Percentiles rank a stretch among this genome's conserved stretches.
These are phyloP conservation scores for Eumeta japonica DNA, from an alignment of 1,140 invertebrate species.

Conservation along the genomic window DNA sequence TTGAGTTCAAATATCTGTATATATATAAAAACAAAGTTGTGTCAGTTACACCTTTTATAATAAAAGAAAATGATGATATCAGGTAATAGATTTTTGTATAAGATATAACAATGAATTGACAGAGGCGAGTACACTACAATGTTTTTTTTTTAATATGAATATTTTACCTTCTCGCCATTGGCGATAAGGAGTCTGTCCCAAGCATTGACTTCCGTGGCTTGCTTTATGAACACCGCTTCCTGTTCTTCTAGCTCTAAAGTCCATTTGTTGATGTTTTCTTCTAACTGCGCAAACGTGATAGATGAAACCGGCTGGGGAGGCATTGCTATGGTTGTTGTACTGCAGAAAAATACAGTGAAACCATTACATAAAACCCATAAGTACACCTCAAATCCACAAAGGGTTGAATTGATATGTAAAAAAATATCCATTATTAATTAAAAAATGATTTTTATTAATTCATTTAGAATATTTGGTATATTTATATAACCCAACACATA, in stretches of 20 bases:
- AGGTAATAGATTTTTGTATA: not conserved
- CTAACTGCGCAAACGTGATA: constrained; percentile 85
- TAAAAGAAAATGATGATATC: not conserved
- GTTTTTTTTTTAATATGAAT: no score
- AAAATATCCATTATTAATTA: constrained; percentile 10
- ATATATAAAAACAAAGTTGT: constrained; percentile 10
- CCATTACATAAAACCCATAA: no score
- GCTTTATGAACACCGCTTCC: constrained; percentile 89
- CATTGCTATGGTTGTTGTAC: constrained; percentile 40
- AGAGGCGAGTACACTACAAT: no score
- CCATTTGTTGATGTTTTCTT: constrained; percentile 96
- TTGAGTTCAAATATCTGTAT: constrained; percentile 81
- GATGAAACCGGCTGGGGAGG: constrained; percentile 47
- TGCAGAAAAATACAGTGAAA: constrained; percentile 21
- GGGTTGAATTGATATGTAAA: constrained; percentile 9
- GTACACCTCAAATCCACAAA: no score
- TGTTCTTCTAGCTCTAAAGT: constrained; percentile 90
- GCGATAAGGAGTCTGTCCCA: constrained; percentile 89
- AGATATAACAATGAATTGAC: not conserved
- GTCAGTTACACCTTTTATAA: constrained; percentile 1
- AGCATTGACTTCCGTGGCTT: constrained; percentile 90
- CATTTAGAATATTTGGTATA: no score
- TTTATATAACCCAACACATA: no score
- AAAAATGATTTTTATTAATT: no score
- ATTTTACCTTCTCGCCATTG: constrained; percentile 82